These are phyloP conservation scores for Eulithis prunata DNA, from an alignment of 2,888 invertebrate species.

Conservation along the genomic window DNA sequence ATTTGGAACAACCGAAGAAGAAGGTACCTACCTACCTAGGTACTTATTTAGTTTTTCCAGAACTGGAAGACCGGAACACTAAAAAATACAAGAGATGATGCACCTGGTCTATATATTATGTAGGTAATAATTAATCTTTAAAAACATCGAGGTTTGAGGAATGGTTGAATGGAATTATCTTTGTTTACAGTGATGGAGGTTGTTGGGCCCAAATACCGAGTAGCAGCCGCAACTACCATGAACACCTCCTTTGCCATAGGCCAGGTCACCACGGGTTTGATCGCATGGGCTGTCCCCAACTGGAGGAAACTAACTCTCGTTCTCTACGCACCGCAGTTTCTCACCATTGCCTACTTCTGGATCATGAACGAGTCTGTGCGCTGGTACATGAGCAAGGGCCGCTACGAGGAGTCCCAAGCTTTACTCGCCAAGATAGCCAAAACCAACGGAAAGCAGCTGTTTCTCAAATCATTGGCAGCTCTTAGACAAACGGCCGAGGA, in stretches of 20 bases:
- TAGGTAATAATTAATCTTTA: too few species aligned
- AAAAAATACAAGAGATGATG: too few species aligned
- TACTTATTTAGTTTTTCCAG: too few species aligned
- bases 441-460: conserved; percentile 78
- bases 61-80: too few species aligned
- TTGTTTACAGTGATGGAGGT: conserved; percentile 87
- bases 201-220: conserved; percentile 88
- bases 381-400: conserved; percentile 90
- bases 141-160: too few species aligned
- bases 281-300: conserved; percentile 87
- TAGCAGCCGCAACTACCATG: conserved; percentile 87
- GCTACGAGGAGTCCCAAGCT: conserved; percentile 85
- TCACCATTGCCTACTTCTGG: conserved; percentile 87
- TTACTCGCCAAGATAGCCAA: conserved; percentile 86
- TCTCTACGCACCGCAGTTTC: conserved; percentile 87
- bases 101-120: too few species aligned
- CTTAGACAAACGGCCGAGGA: conserved; percentile 57
- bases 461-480: conserved; percentile 61
- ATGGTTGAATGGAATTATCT: background rate
- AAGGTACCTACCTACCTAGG: too few species aligned
- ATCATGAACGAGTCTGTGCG: conserved; percentile 88
- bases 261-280: conserved; percentile 86
- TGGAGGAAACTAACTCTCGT: conserved; percentile 88
- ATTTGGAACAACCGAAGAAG: background rate
- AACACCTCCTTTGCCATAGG: conserved; percentile 89